Evolutionary conservation across 2,113 vertebrate genomes (phyloP).

Genomic region (Nanorana parkeri): DNA sequence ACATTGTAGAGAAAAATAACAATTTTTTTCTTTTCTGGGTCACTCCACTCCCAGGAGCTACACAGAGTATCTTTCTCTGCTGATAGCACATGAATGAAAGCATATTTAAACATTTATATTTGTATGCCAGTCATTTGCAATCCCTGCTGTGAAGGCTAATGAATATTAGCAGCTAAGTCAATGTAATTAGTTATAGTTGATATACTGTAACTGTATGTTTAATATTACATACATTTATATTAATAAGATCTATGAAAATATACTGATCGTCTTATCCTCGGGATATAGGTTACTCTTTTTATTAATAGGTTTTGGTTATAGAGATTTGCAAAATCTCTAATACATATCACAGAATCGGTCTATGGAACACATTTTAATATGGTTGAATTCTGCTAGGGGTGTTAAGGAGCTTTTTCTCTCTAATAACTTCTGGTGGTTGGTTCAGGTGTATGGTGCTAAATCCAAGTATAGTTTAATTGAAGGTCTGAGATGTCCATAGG

Average conservation of each 20-base stretch:
- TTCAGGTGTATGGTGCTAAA: no score
- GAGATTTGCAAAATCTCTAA: not conserved
- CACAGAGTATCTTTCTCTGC: not conserved
- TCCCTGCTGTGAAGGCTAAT: slow-evolving; percentile 17
- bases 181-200: slow-evolving; percentile 6
- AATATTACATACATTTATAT: not conserved
- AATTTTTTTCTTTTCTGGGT: slow-evolving; percentile 35
- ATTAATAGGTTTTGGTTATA: not conserved
- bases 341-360: not conserved
- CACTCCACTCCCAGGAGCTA: slow-evolving; percentile 33
- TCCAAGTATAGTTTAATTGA: no score
- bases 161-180: slow-evolving; percentile 6
- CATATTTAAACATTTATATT: slow-evolving; percentile 46
- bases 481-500: no score
- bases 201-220: not conserved
- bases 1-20: slow-evolving; percentile 10
- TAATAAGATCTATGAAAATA: not conserved
- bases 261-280: not conserved
- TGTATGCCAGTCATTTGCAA: slow-evolving; percentile 9
- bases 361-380: no score
- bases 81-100: slow-evolving; percentile 20
- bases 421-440: no score
- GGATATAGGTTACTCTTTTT: not conserved
- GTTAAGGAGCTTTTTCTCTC: no score
- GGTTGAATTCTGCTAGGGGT: no score